Evolutionary conservation across 2,797 vertebrate species (phyloP), one percentile per base, ranked within the genome.

Genomic region (Buphagus erythrorhynchus): DNA sequence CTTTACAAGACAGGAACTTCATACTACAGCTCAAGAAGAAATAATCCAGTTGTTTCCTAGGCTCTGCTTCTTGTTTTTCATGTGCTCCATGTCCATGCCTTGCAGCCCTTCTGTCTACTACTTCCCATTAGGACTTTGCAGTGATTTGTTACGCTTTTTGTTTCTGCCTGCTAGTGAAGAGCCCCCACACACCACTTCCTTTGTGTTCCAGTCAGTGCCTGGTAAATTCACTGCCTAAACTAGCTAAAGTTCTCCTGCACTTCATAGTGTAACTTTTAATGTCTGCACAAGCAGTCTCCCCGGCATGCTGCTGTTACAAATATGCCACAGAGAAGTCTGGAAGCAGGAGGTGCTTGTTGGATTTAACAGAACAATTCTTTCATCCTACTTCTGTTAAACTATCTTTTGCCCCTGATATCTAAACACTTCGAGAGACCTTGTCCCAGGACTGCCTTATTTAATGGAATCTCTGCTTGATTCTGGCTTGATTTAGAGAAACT

Each of bases 91-190:
- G 14, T 54, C 38, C 55, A n/a, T 38, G 48, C 36, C n/a, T 93
- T 54, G 69, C 61, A 93, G 48, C 33, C 63, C 29, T 93, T 71
- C 69, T 93, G 55, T 73, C 52, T 66, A 45, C 71, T 33, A 25
- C 69, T 85, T 81, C 42, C 40, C 65, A 57, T 42, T 66, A 76
- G 72, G 40, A 84, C 19, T 73, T 84, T 82, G 48, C 66, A 76
- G 59, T 52, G 66, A 88, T 95, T 93, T 81, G 58, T 96, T 93
- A 59, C 0, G 8, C 43, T 88, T 90, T 91, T 95, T 88, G 73
- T 91, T 91, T 84, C 76, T 59, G 26, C 6, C 35, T 59, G 55
- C 58, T 71, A 78, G 43, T 55, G 66, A 84, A 77, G 68, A 93
- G 33, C 49, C 21, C 33, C 11, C 48, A 5, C 7, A 7, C 33